These are phyloP conservation scores for Stratiomys singularior DNA, from an alignment of 2,888 invertebrate species.

Conservation along the genomic window DNA sequence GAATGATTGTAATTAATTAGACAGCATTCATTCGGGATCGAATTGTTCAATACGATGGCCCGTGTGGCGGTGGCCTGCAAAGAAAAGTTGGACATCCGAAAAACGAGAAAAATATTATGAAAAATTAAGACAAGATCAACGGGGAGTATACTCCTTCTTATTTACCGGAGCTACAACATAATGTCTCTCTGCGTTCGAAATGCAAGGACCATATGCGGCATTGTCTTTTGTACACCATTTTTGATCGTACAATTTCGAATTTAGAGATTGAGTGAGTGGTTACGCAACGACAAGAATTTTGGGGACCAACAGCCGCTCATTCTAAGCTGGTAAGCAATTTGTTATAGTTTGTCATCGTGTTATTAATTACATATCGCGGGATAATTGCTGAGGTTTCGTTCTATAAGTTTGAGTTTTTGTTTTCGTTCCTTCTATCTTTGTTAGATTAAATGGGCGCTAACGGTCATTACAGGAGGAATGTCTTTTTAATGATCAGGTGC, in stretches of 20 bases:
- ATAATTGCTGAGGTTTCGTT: constrained; percentile 43
- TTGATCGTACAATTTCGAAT: background rate
- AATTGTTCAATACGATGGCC: background rate
- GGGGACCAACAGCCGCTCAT: background rate
- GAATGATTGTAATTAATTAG: constrained; percentile 52
- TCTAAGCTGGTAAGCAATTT: constrained; percentile 48
- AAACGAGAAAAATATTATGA: constrained; percentile 45
- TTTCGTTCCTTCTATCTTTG: background rate
- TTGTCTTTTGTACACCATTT: background rate
- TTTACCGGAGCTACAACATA: background rate
- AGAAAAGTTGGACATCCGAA: constrained; percentile 4
- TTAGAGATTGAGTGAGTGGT: too few relatives aligned
- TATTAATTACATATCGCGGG: constrained; percentile 50
- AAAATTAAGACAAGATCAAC: constrained; percentile 52
- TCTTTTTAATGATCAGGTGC: constrained; percentile 39
- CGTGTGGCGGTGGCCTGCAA: constrained; percentile 2
- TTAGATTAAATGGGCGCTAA: constrained; percentile 44
- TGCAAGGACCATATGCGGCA: constrained; percentile 11
- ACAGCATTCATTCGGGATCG: constrained; percentile 43
- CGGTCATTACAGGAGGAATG: constrained; percentile 44
- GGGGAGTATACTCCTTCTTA: constrained; percentile 46
- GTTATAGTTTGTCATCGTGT: constrained; percentile 53
- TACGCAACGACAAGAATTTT: too few relatives aligned
- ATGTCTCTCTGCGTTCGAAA: background rate
- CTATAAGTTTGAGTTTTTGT: constrained; percentile 5